These are phyloP conservation scores for Cryptosula pallasiana DNA, from an alignment of 2,888 invertebrate genomes.

Conservation along the genomic window DNA sequence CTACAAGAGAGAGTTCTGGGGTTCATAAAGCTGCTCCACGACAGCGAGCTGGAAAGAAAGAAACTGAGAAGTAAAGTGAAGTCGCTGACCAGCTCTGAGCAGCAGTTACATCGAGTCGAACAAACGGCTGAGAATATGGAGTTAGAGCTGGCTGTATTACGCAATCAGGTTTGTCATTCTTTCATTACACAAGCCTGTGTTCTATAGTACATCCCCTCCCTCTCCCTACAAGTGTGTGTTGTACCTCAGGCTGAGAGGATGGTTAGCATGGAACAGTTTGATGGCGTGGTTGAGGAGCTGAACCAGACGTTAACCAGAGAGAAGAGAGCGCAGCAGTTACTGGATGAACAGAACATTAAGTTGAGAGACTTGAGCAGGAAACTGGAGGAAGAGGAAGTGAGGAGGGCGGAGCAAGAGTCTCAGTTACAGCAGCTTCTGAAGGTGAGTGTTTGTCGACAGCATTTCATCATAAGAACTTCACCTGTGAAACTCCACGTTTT, in stretches of 20 bases:
- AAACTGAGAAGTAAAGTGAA: slow-evolving; percentile 37
- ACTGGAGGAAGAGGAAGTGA: slow-evolving; percentile 37
- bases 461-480: too few species aligned
- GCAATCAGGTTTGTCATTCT: slow-evolving; percentile 31
- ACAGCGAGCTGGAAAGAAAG: slow-evolving; percentile 42
- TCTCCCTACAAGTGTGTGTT: too few species aligned
- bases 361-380: slow-evolving; percentile 38
- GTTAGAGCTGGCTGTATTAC: slow-evolving; percentile 31
- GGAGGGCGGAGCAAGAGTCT: slow-evolving; percentile 40
- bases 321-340: slow-evolving; percentile 43
- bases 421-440: slow-evolving; percentile 40
- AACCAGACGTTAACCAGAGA: slow-evolving; percentile 43
- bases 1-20: slow-evolving; percentile 45
- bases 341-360: slow-evolving; percentile 45
- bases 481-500: too few species aligned
- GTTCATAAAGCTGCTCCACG: slow-evolving; percentile 43
- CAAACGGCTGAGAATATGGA: slow-evolving; percentile 28
- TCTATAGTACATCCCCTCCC: too few species aligned
- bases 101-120: slow-evolving; percentile 25
- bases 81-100: slow-evolving; percentile 30
- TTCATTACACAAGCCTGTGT: too few species aligned
- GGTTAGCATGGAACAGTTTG: slow-evolving; percentile 42
- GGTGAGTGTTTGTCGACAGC: too few species aligned
- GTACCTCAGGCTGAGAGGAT: slow-evolving; percentile 27
- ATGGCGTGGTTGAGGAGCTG: slow-evolving; percentile 44